Evolutionary conservation across 2,113 vertebrate species (phyloP), one percentile per base, ranked within the genome.

Genomic region (Microcebus griseorufus): DNA sequence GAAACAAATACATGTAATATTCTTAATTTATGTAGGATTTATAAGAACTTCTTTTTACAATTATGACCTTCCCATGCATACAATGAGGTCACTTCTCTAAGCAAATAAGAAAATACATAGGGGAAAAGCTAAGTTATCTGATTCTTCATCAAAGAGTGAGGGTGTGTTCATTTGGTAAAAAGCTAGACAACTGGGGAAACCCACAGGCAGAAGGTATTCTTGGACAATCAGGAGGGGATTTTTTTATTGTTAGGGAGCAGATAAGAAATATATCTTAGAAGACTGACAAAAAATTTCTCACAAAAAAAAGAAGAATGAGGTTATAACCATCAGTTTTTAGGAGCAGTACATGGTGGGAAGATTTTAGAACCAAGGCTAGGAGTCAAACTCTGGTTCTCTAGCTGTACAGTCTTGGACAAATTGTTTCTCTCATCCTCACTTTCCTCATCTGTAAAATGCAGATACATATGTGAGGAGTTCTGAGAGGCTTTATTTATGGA

Each of bases 31-130:
- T 75, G 23, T 8, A 72, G 42, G 67, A 27, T 89, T 95, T 72
- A 22, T 92, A 94, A 93, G 64, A 51, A 90, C 69, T 87, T 89
- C 75, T 62, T 65, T 82, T 83, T 83, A 87, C 39, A 85, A 93
- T 37, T 86, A 34, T 95, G 37, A 76, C 20, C 12, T 92, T 55
- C 42, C 32, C 29, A 55, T 17, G 6, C n/a, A 73, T n/a, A 84
- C 1, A 39, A 34, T 81, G 75, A 94, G 58, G 45, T 48, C 34
- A 70, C 42, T 84, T 72, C 48, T 25, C 5, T 64, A 97, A 90
- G 73, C 84, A 95, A 88, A 94, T 45, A 55, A 80, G 60, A 60
- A 89, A 48, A 48, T 60, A 55, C 9, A 9, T 42, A 4, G 48
- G 5, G 3, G 20, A 23, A 70, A 85, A 86, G 37, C 42, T 10